Conservation (phyloP, 2,888 invertebrate species). For the Pristionchus entomophagus region DNA sequence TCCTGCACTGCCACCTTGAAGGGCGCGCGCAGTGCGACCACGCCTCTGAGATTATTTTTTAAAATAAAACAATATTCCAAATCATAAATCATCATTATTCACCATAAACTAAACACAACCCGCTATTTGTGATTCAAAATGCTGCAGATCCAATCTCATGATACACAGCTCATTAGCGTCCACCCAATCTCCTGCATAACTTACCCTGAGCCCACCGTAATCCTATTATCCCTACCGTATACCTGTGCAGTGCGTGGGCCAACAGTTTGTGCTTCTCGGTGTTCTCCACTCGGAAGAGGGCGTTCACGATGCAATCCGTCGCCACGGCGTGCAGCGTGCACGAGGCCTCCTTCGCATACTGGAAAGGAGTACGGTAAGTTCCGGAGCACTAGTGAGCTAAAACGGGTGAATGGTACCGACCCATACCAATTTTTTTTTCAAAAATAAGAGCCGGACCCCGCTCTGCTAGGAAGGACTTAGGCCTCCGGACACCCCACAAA, state of each 20-base stretch:
- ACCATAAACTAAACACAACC: too few relatives aligned
- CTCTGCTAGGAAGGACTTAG: too few relatives aligned
- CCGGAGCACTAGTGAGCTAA: too few relatives aligned
- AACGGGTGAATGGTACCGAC: background rate
- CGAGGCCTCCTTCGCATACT: conserved; percentile 65
- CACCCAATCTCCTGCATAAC: too few relatives aligned
- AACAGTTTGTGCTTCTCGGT: conserved; percentile 82
- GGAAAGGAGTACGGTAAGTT: conserved; percentile 60
- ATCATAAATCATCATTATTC: too few relatives aligned
- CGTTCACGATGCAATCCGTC: conserved; percentile 78
- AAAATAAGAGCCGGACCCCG: too few relatives aligned
- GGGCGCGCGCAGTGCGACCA: conserved; percentile 79
- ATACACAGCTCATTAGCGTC: too few relatives aligned
- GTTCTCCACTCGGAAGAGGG: conserved; percentile 74
- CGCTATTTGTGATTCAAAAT: too few relatives aligned
- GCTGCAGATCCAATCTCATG: too few relatives aligned
- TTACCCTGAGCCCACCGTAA: too few relatives aligned
- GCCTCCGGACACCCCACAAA: too few relatives aligned
- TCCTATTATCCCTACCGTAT: background rate
- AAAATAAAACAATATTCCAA: background rate
- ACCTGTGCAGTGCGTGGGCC: conserved; percentile 84
- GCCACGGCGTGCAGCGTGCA: conserved; percentile 87
- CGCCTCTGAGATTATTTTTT: conserved; percentile 1
- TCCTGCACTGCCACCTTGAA: conserved; percentile 92
- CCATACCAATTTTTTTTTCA: background rate